Base-by-base conservation (phyloP, 2,113 vertebrate species). In the Brachionichthys hirsutus region DNA sequence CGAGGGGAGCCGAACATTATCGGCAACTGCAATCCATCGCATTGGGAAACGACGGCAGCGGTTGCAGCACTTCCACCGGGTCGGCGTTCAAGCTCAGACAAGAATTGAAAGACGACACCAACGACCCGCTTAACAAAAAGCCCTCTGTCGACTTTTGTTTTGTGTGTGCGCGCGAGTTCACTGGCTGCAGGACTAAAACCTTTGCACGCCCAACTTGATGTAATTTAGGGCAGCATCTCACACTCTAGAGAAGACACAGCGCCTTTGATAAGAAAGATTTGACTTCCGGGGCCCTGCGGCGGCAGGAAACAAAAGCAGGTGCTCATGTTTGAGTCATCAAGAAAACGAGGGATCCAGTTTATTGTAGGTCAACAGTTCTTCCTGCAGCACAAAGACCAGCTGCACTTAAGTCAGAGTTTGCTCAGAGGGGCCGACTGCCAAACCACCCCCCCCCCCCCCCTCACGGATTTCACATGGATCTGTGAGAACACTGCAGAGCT, bases 401-500 rank as follows among this genome's bases (percentile, higher is more conserved):
- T 70, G 48, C 38, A 16, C 22, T 20, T 20, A 45, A 40, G 20
- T 10, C n/a, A 9, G 20, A 38, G 48, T 47, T 56, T 43, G 8
- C 16, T 59, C n/a, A n/a, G 41, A 19, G 18, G 73, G 34, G 50
- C 18, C 18, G n/a, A 44, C 34, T 53, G 67, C 66, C 42, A 64
- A 38, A 20, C 11, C 0, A 18, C 58, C 42, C 51, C 46, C 10
- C 62, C 30, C 58, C 42, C 51, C 46, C 10, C 62, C 30, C 16
- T 15, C 20, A 59, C 55, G 70, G 34, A 78, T 63, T 52, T 80
- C 77, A 61, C 75, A 50, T 2, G 7, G 35, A 56, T 18, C 15
- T 38, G 73, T 63, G 71, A 81, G 77, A 83, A 82, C 78, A 69
- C 59, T 19, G 45, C 72, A 72, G n/a, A n/a, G 48, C 48, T 70